phyloP scores from a whole-genome alignment of 2,888 invertebrate genomes.

The Cantharis nigra region DNA sequence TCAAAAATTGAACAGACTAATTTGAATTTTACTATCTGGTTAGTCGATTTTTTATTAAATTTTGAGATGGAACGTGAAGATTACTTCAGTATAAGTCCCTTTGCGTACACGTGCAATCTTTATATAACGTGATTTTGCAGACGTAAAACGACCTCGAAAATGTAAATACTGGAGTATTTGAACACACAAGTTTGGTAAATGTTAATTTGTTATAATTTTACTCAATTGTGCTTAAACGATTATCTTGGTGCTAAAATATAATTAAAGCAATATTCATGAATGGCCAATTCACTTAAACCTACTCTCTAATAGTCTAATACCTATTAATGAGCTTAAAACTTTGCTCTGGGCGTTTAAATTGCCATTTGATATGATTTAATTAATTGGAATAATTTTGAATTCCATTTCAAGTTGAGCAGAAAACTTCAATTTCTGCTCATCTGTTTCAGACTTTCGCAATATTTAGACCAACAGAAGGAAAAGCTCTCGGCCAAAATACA shows the following conservation, averaged over 20 bases:
- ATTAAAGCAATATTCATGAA: background rate
- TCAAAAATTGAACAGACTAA: background rate
- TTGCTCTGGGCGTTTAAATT: background rate
- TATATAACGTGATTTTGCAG: conserved; percentile 10
- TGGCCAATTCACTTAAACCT: background rate
- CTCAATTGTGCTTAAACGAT: background rate
- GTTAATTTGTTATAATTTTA: conserved; percentile 7
- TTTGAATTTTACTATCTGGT: background rate
- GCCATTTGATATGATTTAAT: background rate
- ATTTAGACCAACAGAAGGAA: background rate
- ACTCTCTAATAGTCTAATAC: background rate
- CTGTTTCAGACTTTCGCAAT: background rate
- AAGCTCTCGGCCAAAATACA: background rate
- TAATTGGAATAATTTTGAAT: background rate
- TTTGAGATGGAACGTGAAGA: background rate
- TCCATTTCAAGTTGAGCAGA: background rate
- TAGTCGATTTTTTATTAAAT: background rate
- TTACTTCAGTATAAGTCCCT: background rate
- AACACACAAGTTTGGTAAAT: conserved; percentile 5
- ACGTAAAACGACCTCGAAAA: conserved; percentile 10
- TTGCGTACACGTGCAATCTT: background rate
- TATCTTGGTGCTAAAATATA: background rate
- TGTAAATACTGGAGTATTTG: conserved; percentile 17
- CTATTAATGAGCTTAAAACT: background rate
- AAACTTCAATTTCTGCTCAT: background rate